Evolutionary conservation across 2,113 vertebrate species (phyloP), one percentile per base, ranked within the genome.

Genomic region (Capreolus pygargus): DNA sequence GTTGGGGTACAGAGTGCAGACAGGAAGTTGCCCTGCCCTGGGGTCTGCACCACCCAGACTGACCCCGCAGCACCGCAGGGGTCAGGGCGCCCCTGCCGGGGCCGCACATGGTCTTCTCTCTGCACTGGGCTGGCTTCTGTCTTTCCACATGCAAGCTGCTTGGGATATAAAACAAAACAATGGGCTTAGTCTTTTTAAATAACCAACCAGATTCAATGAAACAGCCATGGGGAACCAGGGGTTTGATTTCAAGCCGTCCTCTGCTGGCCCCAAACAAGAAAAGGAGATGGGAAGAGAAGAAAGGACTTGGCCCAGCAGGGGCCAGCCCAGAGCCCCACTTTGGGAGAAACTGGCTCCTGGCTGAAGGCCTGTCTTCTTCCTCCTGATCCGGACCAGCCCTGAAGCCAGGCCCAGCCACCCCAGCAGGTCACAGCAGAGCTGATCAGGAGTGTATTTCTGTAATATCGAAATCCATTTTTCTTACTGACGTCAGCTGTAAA

Each of bases 41-140:
- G 74, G 82, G 30, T 10, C n/a, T 9, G 12, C 7, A 1, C 89
- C 17, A 12, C 45, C 11, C 16, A 39, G 25, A 30, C 76, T 52
- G 57, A 52, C 45, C 57, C 23, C 3, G 1, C 39, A 2, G 45
- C 9, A 43, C 7, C 0, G 2, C 1, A 19, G 47, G 47, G 47
- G 47, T 50, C 47, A n/a, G 67, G 54, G 13, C 0, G 5, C 11
- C 13, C 64, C 25, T 27, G 19, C 19, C 9, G 1, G 76, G 36
- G 8, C 36, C 11, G 2, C 39, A 3, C 0, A 0, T 11, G 5
- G 39, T 15, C 55, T 25, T 16, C n/a, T 36, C 10, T 13, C 36
- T 12, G 76, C 6, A 10, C 15, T 14, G 19, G 54, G 74, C 33
- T 50, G 67, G 55, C 43, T 23, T 47, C 54, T 33, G 33, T 23